Evolutionary conservation across 2,797 vertebrate genomes (phyloP), one percentile per base, ranked within the genome.

Genomic region (Benthosema pterotum): DNA sequence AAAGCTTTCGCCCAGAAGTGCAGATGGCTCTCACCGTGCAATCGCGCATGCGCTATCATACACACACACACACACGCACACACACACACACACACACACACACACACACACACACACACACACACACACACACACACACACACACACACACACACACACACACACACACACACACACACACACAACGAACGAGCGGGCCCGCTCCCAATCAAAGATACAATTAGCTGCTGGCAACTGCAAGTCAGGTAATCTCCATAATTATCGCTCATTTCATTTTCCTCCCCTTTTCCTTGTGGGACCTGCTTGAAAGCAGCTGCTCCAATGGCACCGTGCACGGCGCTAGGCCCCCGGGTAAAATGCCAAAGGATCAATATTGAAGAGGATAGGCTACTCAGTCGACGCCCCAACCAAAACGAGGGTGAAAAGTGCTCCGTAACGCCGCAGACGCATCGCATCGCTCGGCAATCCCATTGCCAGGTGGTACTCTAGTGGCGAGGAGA

Each of bases 211-310:
- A 65, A 71, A 76, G 59, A 57, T 60, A 28, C 60, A 63, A 64
- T 67, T 83, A 56, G 28, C 69, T 60, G 17, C 55, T 63, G 54
- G 71, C 67, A 75, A 52, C 25, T 18, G 43, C 43, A 32, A 43
- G 53, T 76, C 69, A 57, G 43, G 60, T 79, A 75, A 82, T 84
- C 78, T 75, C 63, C 60, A 64, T 87, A 83, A 89, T 82, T 66
- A 63, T 17, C n/a, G n/a, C n/a, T n/a, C 43, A 52, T 47, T 52
- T 72, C 45, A 38, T 38, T 16, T 66, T 66, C 65, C 47, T 55
- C 68, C 42, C 28, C 51, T 57, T 71, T 25, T 62, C 28, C 32
- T 71, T 17, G 60, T 65, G 65, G 71, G 78, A n/a, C 73, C 42
- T n/a, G 52, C 69, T 55, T 75, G 63, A 64, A 73, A 73, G 82